Evolutionary conservation across 1,140 invertebrate species (phyloP).

Genomic region (Pygmarrhopalites habei): DNA sequence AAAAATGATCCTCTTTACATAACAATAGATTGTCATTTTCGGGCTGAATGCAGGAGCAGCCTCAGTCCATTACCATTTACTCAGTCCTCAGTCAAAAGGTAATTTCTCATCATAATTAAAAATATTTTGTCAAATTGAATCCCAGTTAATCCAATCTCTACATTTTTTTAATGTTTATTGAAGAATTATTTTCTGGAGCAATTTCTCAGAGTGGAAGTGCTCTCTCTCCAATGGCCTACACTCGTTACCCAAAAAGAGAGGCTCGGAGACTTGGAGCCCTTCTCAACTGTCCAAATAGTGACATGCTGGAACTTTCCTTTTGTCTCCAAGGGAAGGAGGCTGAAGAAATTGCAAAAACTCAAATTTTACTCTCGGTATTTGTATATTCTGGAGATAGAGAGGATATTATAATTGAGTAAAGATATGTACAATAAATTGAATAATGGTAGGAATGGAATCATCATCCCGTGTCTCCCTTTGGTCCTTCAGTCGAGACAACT

Average conservation of each 20-base stretch:
- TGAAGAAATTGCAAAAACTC: constrained; percentile 6
- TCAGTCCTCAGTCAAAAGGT: constrained; percentile 19
- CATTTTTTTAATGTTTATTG: no score
- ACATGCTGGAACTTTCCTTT: constrained; percentile 15
- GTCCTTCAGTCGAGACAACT: constrained; percentile 21
- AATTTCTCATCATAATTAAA: no score
- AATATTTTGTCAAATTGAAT: no score
- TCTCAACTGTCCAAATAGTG: constrained; percentile 15
- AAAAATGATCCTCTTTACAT: no score
- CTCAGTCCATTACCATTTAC: constrained; percentile 22
- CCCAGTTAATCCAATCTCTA: background rate
- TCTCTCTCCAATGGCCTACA: constrained; percentile 25
- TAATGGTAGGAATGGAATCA: background rate
- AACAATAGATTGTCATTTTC: constrained; percentile 90
- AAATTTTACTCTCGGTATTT: constrained; percentile 8
- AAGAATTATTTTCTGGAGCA: constrained; percentile 18
- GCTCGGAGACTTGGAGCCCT: constrained; percentile 19
- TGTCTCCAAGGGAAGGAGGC: constrained; percentile 21
- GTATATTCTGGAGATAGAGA: background rate
- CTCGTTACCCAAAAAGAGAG: constrained; percentile 6
- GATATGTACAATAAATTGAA: background rate
- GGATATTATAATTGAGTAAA: background rate
- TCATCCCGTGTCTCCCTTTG: constrained; percentile 16
- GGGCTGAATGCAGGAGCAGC: constrained; percentile 79
- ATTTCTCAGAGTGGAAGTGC: constrained; percentile 27